Evolutionary conservation across 2,113 vertebrate species (phyloP).

Genomic region (Pyxicephalus adspersus): DNA sequence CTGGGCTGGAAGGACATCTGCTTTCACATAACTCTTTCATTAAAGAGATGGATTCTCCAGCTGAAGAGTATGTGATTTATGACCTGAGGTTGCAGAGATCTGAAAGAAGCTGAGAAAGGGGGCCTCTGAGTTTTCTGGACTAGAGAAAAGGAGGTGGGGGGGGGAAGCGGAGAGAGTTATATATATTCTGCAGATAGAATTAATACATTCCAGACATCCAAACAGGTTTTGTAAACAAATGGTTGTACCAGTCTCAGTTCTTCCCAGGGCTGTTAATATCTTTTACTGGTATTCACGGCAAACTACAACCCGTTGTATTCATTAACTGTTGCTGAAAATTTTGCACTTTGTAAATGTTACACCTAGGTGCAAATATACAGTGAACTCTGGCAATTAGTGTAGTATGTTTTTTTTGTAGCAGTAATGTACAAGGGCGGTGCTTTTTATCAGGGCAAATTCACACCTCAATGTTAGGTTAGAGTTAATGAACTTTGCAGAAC

Average conservation of each 20-base stretch:
- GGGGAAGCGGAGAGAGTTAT: not conserved
- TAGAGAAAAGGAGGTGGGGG: not conserved
- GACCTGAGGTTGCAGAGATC: slow-evolving; percentile 75
- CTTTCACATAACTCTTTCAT: slow-evolving; percentile 86
- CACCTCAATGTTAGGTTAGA: too few relatives aligned
- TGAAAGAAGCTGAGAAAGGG: slow-evolving; percentile 55
- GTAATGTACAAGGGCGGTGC: too few relatives aligned
- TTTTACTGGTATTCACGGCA: not conserved
- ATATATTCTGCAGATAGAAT: slow-evolving; percentile 16
- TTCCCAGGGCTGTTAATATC: not conserved
- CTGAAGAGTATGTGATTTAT: slow-evolving; percentile 83
- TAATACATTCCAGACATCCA: slow-evolving; percentile 17
- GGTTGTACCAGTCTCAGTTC: not conserved
- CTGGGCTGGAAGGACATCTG: slow-evolving; percentile 64
- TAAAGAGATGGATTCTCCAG: slow-evolving; percentile 82
- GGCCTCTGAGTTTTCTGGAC: slow-evolving; percentile 17
- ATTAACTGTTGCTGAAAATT: not conserved
- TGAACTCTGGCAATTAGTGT: too few relatives aligned
- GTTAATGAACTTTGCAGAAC: too few relatives aligned
- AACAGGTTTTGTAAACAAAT: slow-evolving; percentile 12
- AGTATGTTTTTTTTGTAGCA: too few relatives aligned
- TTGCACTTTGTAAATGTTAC: too few relatives aligned
- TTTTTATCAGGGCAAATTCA: too few relatives aligned
- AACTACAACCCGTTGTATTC: not conserved
- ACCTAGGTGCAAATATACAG: too few relatives aligned